Evolutionary conservation across 2,888 invertebrate species (phyloP).

Genomic region (Belgica antarctica): DNA sequence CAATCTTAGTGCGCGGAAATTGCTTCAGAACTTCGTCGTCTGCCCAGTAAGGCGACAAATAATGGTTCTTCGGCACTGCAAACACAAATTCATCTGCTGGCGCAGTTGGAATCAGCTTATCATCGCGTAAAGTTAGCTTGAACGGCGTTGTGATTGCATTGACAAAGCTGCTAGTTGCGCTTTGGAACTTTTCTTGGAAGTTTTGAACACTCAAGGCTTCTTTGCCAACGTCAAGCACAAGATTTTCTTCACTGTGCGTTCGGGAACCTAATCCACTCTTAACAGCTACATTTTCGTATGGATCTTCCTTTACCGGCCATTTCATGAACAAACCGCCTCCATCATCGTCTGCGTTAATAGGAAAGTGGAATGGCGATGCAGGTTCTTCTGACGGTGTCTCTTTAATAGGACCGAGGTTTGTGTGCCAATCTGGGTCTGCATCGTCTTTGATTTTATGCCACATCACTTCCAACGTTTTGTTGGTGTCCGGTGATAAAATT

Average conservation of each 20-base stretch:
- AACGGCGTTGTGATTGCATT: slow-evolving; percentile 4
- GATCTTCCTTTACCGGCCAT: background rate
- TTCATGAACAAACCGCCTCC: background rate
- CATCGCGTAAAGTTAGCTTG: background rate
- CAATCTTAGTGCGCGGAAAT: slow-evolving; percentile 79
- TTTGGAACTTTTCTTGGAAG: slow-evolving; percentile 51
- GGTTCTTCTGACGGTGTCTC: slow-evolving; percentile 31
- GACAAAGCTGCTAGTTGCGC: background rate
- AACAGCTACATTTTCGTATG: too few species aligned
- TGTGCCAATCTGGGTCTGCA: slow-evolving; percentile 25
- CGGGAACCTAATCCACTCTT: slow-evolving; percentile 36
- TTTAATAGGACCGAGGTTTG: slow-evolving; percentile 31
- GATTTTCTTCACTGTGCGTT: slow-evolving; percentile 51
- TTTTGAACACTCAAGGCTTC: slow-evolving; percentile 52
- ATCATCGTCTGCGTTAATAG: slow-evolving; percentile 2
- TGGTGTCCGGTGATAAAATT: slow-evolving; percentile 22
- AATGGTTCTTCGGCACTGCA: slow-evolving; percentile 74
- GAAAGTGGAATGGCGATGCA: background rate
- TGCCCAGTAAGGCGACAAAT: slow-evolving; percentile 86
- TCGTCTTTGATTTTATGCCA: slow-evolving; percentile 24
- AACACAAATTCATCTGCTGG: slow-evolving; percentile 72
- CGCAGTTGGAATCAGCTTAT: slow-evolving; percentile 54
- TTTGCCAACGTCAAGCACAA: slow-evolving; percentile 51
- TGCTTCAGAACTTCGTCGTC: slow-evolving; percentile 70
- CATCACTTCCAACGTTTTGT: slow-evolving; percentile 16